phyloP scores from a whole-genome alignment of 2,888 invertebrate species.

The Therioaphis trifolii region DNA sequence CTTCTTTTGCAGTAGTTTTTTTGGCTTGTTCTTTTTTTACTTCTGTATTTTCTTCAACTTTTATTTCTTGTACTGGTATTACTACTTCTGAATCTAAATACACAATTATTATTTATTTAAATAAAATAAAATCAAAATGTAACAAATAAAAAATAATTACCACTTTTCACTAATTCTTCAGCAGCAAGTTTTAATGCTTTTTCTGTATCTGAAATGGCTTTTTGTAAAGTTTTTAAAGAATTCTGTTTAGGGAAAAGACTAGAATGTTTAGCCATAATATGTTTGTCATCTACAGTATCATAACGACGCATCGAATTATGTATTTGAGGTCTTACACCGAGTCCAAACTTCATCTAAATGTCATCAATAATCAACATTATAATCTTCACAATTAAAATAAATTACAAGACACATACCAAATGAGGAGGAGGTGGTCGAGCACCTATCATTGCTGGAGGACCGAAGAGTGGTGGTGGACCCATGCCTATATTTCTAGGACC shows the following conservation, averaged over 20 bases:
- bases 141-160: neutral
- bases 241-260: conserved; percentile 93
- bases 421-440: conserved; percentile 68
- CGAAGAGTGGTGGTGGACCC: conserved; percentile 63
- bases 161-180: conserved; percentile 72
- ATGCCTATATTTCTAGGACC: conserved; percentile 57
- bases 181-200: conserved; percentile 93
- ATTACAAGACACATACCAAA: conserved; percentile 18
- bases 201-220: conserved; percentile 92
- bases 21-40: conserved; percentile 64
- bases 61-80: conserved; percentile 45
- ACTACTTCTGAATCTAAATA: conserved; percentile 61
- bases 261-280: conserved; percentile 92
- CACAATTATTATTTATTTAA: neutral
- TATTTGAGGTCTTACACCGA: conserved; percentile 70
- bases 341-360: conserved; percentile 64
- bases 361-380: neutral
- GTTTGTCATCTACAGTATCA: conserved; percentile 95
- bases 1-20: conserved; percentile 72
- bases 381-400: neutral
- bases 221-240: conserved; percentile 89
- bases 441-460: conserved; percentile 68
- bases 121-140: neutral
- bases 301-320: conserved; percentile 73
- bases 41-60: conserved; percentile 47